phyloP scores from a whole-genome alignment of 2,113 vertebrate species.

The Capreolus pygargus region DNA sequence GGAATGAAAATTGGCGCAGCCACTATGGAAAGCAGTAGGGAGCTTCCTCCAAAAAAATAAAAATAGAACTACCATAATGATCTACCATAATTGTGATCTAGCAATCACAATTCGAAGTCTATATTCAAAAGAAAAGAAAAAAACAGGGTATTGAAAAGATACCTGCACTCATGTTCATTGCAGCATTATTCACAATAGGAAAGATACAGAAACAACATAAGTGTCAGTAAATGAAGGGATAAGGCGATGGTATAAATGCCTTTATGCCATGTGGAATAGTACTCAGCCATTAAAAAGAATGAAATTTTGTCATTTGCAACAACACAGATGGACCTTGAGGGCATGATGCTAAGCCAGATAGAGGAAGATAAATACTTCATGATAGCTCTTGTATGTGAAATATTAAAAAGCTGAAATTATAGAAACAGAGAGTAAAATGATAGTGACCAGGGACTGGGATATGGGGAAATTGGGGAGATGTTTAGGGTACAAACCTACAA shows the following conservation, averaged over 20 bases:
- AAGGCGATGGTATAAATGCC: neutral
- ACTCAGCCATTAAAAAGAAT: neutral
- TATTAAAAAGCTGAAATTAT: neutral
- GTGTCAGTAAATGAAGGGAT: neutral
- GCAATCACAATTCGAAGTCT: neutral
- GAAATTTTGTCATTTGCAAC: neutral
- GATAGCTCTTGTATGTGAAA: neutral
- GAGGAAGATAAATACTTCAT: neutral
- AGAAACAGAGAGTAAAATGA: neutral
- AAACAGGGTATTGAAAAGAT: neutral
- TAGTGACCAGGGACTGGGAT: neutral
- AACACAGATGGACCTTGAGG: neutral
- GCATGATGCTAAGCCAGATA: neutral
- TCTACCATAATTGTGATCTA: no score
- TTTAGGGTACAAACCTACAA: neutral
- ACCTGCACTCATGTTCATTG: neutral
- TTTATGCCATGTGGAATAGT: neutral
- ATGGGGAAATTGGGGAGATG: neutral
- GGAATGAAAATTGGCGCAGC: neutral
- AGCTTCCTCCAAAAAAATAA: neutral
- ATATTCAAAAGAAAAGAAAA: neutral
- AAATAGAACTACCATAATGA: neutral
- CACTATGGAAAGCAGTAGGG: neutral
- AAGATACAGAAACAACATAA: neutral
- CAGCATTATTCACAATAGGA: neutral